Conservation (phyloP, 2,797 vertebrate species). For the Lacerta agilis region DNA sequence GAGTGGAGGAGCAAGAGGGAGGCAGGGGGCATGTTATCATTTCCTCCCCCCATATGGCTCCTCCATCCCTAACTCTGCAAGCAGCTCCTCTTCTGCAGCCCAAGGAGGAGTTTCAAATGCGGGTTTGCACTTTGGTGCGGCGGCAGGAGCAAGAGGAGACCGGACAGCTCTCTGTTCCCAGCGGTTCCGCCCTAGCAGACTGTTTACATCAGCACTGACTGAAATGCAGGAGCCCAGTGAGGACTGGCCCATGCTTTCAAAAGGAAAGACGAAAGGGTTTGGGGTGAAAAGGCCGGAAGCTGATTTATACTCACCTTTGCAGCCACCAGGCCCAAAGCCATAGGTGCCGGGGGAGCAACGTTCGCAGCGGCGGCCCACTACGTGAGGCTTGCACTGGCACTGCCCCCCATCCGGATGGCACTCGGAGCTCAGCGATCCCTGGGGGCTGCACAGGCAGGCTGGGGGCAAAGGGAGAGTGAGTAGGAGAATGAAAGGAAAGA, state of each 20-base stretch:
- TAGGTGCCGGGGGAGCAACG: slow-evolving; percentile 89
- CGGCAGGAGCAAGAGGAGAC: neutral
- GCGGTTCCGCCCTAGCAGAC: neutral
- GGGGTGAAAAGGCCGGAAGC: neutral
- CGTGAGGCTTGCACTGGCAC: slow-evolving; percentile 88
- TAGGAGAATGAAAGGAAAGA: neutral
- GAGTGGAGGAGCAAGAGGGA: neutral
- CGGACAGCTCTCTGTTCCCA: neutral
- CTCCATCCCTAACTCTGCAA: neutral
- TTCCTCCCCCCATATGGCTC: no score
- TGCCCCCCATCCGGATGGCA: slow-evolving; percentile 91
- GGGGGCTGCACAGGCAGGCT: slow-evolving; percentile 92
- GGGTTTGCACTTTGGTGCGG: no score
- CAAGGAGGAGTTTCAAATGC: neutral
- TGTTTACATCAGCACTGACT: neutral
- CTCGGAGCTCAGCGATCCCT: slow-evolving; percentile 90
- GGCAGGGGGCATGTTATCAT: no score
- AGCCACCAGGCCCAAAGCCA: slow-evolving; percentile 90
- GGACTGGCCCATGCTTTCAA: neutral
- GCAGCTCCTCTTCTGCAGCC: no score
- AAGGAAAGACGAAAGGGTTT: neutral
- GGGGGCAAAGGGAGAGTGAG: slow-evolving; percentile 30
- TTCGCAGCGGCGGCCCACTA: slow-evolving; percentile 88
- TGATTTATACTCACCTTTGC: slow-evolving; percentile 81
- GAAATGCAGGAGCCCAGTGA: neutral